Evolutionary conservation across 2,797 vertebrate genomes (phyloP), one percentile per base, ranked within the genome.

Genomic region (Phyllotis vaccarum): DNA sequence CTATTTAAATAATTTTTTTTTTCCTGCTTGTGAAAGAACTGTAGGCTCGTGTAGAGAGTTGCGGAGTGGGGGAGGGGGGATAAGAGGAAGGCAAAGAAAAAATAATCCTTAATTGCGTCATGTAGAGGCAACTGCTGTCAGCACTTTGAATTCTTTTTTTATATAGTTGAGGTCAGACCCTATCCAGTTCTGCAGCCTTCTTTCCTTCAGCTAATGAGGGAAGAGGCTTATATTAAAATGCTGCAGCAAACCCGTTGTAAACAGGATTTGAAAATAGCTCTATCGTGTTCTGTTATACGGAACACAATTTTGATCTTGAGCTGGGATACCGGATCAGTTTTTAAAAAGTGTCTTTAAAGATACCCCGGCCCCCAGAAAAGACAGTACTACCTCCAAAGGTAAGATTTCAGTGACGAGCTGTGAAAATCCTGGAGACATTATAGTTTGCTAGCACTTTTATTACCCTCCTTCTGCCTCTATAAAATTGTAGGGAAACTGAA

Each of bases 191-290:
- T 95, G 68, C 16, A 43, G 66, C 79, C 62, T 90, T 60, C 75
- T 81, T 79, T 54, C n/a, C 86, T 92, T 76, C 43, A 56, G 89
- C 86, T 97, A 95, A 83, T 88, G 93, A 96, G 49, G 64, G 75
- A 76, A 94, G 88, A 97, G 74, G 90, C 74, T 83, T 94, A 11
- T 64, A 89, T 96, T 92, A 66, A 95, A 95, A 90, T 90, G 62
- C 62, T 83, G 75, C 3, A 16, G 85, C 70, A 86, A 76, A 72
- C 75, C 34, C 68, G 90, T 93, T 93, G 89, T 92, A 96, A 96
- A 93, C 40, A 83, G 60, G 74, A 37, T 90, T 96, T 96, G 96
- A 37, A 95, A 96, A 90, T 90, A 96, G 90, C 66, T 70, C 29
- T 90, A 37, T 86, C 81, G 2, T 72, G 58, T 88, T 96, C 81